Conservation (phyloP, 2,113 vertebrate genomes). For the Sander lucioperca region DNA sequence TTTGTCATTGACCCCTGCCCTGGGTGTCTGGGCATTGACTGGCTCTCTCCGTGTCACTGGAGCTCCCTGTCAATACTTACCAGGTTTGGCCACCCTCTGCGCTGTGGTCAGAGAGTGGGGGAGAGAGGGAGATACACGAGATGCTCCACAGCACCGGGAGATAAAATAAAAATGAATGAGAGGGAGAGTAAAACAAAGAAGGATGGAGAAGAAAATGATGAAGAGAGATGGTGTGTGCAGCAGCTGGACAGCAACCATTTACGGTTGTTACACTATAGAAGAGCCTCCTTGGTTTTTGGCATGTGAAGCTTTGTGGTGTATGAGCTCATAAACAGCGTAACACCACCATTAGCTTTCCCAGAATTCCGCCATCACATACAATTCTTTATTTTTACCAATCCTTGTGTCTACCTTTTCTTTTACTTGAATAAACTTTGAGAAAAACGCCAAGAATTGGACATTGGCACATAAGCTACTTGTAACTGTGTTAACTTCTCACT, state of each 20-base stretch:
- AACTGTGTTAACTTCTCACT: not conserved
- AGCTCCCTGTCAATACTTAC: constrained; percentile 88
- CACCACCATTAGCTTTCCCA: not conserved
- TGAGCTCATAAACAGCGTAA: constrained; percentile 13
- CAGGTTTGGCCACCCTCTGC: constrained; percentile 84
- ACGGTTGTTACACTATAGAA: constrained; percentile 50
- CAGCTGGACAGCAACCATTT: constrained; percentile 41
- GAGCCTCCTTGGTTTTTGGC: constrained; percentile 33
- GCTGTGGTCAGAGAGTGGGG: constrained; percentile 79
- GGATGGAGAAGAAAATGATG: constrained; percentile 56
- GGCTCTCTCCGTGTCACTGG: constrained; percentile 83
- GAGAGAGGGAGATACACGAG: constrained; percentile 63
- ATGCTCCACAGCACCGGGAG: constrained; percentile 67
- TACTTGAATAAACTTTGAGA: not conserved
- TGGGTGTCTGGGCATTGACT: constrained; percentile 83
- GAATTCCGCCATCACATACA: not conserved
- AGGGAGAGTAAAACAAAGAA: constrained; percentile 58
- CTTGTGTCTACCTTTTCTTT: not conserved
- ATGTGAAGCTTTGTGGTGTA: constrained; percentile 18
- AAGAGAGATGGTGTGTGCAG: constrained; percentile 50
- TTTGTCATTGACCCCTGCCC: constrained; percentile 85
- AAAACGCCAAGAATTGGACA: not conserved
- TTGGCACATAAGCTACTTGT: not conserved
- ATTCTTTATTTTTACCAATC: not conserved
- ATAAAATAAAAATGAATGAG: constrained; percentile 68